Percentiles rank a stretch among this genome's conserved stretches.
Conservation (phyloP, 64 coral and sea anemone genomes). For the Hydrozoanthus tunicans region DNA sequence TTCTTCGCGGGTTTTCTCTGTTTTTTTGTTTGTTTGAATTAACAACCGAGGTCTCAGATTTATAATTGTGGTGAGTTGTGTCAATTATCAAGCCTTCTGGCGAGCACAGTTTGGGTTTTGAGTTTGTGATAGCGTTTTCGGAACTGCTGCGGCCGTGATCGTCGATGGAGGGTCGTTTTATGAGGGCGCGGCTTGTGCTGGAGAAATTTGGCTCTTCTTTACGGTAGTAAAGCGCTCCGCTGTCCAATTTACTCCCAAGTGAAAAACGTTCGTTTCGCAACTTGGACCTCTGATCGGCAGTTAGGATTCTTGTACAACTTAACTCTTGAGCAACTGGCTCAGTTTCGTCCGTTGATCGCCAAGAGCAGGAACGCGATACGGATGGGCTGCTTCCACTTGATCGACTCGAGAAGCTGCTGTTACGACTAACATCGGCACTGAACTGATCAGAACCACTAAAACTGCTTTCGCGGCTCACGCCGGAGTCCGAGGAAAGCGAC, state of each 20-base stretch:
- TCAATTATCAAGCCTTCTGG: constrained; percentile 46
- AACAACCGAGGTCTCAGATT: not conserved
- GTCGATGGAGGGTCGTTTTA: constrained; percentile 37
- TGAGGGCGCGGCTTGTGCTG: not conserved
- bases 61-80: constrained; percentile 1
- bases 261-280: constrained; percentile 32
- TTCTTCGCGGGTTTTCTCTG: not conserved
- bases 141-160: constrained; percentile 46
- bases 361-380: constrained; percentile 35
- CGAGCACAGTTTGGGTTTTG: constrained; percentile 4
- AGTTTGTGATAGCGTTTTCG: not conserved
- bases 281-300: not conserved
- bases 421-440: constrained; percentile 35
- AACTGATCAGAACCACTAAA: constrained; percentile 47
- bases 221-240: not conserved
- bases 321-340: not conserved
- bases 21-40: not conserved
- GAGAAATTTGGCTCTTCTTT: not conserved
- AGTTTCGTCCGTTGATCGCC: constrained; percentile 26
- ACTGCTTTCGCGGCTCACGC: constrained; percentile 46
- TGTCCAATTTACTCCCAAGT: not conserved
- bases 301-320: not conserved
- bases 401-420: constrained; percentile 38
- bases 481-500: constrained; percentile 21
- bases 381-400: constrained; percentile 30